Percentiles rank a stretch among this genome's conserved stretches.
Evolutionary conservation across 2,113 vertebrate genomes (phyloP).

Genomic region (Heterocephalus glaber): DNA sequence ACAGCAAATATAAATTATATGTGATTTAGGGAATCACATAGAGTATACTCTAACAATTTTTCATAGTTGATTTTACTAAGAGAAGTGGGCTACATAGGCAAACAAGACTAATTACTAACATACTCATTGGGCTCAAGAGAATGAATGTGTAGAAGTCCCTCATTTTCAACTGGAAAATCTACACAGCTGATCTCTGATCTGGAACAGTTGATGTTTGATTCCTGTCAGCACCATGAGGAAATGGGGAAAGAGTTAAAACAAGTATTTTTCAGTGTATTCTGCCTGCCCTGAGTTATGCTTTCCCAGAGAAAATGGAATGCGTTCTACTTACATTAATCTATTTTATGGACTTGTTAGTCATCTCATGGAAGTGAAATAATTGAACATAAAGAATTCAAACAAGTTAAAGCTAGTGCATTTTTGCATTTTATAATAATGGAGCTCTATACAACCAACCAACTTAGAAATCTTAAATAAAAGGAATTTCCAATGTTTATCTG

Average conservation of each 20-base stretch:
- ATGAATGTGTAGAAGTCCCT: not conserved
- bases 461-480: conserved; percentile 14
- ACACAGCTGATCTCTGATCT: not conserved
- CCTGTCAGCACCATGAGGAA: conserved; percentile 7
- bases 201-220: conserved; percentile 13
- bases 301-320: conserved; percentile 60
- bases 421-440: not conserved
- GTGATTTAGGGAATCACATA: not conserved
- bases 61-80: conserved; percentile 31
- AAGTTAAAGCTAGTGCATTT: conserved; percentile 40
- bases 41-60: not conserved
- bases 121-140: conserved; percentile 29
- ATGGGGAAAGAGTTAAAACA: conserved; percentile 44
- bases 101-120: conserved; percentile 11
- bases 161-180: conserved; percentile 29
- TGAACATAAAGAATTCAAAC: conserved; percentile 46
- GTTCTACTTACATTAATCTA: conserved; percentile 19
- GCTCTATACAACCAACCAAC: not conserved
- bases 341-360: conserved; percentile 39
- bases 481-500: conserved; percentile 18
- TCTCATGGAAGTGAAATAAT: not conserved
- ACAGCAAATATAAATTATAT: not conserved
- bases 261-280: conserved; percentile 24
- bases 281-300: not conserved
- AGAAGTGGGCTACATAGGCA: not conserved